phyloP scores from a whole-genome alignment of 2,888 invertebrate species.

The Caenorhabditis wallacei region DNA sequence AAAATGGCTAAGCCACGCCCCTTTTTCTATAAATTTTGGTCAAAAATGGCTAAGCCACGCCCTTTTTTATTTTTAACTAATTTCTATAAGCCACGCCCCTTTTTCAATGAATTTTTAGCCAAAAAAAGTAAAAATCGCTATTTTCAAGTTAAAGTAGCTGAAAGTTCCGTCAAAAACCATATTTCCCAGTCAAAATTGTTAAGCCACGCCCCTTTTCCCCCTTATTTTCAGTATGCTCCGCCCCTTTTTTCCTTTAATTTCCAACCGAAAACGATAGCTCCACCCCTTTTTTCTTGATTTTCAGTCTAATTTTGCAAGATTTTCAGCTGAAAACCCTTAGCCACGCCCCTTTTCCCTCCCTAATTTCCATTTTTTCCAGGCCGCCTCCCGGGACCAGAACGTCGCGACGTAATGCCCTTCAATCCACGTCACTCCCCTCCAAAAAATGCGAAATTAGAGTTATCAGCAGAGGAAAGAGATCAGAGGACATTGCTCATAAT shows the following conservation, averaged over 20 bases:
- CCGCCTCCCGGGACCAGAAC: slow-evolving; percentile 88
- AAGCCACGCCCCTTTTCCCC: background rate
- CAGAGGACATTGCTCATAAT: slow-evolving; percentile 99
- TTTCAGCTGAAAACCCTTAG: background rate
- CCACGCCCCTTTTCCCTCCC: background rate
- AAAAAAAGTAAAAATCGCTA: no score
- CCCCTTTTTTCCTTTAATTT: background rate
- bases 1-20: no score
- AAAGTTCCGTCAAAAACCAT: no score
- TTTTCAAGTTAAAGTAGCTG: no score
- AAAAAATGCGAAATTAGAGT: slow-evolving; percentile 75
- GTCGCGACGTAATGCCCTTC: slow-evolving; percentile 84
- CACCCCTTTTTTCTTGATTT: no score
- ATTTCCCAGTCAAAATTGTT: background rate
- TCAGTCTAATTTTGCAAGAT: background rate
- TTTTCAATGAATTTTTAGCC: background rate
- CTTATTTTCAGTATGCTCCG: no score
- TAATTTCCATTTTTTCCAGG: slow-evolving; percentile 27
- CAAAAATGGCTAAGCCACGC: no score
- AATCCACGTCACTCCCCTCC: slow-evolving; percentile 81
- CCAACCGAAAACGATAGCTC: no score
- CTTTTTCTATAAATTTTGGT: background rate
- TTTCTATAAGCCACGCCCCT: background rate
- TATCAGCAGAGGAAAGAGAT: slow-evolving; percentile 97
- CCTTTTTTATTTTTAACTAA: no score